phyloP scores from a whole-genome alignment of 2,797 vertebrate genomes.

The Myripristis murdjan region DNA sequence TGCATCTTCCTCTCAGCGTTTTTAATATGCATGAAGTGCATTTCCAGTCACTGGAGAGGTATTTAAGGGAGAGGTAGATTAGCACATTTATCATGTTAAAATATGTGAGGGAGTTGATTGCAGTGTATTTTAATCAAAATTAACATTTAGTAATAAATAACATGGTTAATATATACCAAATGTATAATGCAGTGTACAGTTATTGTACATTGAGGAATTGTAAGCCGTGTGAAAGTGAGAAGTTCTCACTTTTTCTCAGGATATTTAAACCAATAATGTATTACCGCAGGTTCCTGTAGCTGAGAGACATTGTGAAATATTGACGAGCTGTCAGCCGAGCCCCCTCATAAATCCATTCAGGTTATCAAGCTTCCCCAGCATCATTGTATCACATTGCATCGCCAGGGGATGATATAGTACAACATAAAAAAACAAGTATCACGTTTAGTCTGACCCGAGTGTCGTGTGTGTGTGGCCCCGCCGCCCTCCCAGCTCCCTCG shows the following conservation, averaged over 20 bases:
- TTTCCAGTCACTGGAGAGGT: conserved; percentile 4
- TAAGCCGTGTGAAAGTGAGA: conserved; percentile 14
- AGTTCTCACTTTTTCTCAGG: conserved; percentile 18
- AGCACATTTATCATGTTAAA: conserved; percentile 16
- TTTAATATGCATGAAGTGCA: background rate
- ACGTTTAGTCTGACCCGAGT: conserved; percentile 63
- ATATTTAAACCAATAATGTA: conserved; percentile 57
- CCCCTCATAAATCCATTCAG: conserved; percentile 72
- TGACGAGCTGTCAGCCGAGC: conserved; percentile 74
- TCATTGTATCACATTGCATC: conserved; percentile 74
- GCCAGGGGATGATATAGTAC: conserved; percentile 55
- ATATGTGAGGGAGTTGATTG: conserved; percentile 41
- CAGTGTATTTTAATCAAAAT: background rate
- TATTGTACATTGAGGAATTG: background rate
- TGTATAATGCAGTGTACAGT: background rate
- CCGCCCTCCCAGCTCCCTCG: conserved; percentile 87
- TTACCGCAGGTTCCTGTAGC: conserved; percentile 52
- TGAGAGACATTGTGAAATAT: conserved; percentile 69
- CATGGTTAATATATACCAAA: no score
- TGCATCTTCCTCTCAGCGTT: background rate
- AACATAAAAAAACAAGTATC: conserved; percentile 54
- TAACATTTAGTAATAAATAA: no score
- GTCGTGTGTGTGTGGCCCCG: conserved; percentile 68
- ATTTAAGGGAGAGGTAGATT: background rate
- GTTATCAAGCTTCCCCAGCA: conserved; percentile 72